Evolutionary conservation across 2,797 vertebrate species (phyloP).

Genomic region (Cephalopachus bancanus): DNA sequence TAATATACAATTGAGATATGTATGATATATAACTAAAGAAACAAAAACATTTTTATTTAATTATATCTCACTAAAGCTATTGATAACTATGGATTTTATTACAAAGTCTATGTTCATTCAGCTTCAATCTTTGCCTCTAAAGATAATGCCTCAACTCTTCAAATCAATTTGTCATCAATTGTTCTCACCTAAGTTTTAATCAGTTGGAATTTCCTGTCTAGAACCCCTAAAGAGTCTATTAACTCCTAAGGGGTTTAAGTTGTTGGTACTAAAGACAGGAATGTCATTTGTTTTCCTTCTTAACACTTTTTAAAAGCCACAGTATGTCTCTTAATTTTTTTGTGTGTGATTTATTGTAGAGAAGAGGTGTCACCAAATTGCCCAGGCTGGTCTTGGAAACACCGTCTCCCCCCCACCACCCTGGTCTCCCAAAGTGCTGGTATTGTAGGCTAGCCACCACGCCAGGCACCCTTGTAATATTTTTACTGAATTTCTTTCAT

Average conservation of each 20-base stretch:
- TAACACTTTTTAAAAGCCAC: neutral
- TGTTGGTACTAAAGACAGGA: neutral
- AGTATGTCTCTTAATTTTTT: neutral
- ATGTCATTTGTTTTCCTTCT: neutral
- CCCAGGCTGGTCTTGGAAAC: no score
- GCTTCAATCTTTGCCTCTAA: neutral
- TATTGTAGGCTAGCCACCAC: no score
- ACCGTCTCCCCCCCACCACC: no score
- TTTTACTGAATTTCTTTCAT: neutral
- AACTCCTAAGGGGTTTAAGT: neutral
- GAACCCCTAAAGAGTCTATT: neutral
- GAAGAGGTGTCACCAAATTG: no score
- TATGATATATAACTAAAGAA: neutral
- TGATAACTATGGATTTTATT: neutral
- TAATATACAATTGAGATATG: neutral
- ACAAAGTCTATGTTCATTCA: neutral
- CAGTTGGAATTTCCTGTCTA: neutral
- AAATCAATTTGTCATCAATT: neutral
- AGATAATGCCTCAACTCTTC: neutral
- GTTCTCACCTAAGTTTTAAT: neutral
- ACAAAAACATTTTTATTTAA: neutral
- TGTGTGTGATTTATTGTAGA: no score
- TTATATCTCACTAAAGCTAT: neutral
- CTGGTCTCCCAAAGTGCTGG: no score
- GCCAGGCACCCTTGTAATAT: neutral